Evolutionary conservation across 2,888 invertebrate species (phyloP).

Genomic region (Pristionchus exspectatus): DNA sequence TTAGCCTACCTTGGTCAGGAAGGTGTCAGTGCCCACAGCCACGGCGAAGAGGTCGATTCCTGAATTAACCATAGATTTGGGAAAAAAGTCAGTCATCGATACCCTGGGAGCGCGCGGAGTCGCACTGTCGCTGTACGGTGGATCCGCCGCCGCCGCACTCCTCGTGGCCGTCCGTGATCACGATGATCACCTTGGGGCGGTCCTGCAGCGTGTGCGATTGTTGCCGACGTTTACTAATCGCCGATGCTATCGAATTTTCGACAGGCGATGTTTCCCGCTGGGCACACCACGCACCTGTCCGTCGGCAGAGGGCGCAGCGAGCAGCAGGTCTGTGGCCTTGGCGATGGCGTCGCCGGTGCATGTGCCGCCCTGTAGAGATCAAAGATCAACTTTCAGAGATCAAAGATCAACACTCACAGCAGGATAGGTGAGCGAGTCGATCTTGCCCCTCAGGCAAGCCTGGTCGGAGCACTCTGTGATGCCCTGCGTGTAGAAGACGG

Average conservation of each 20-base stretch:
- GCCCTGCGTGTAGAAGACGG: constrained; percentile 23
- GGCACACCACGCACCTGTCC: constrained; percentile 5
- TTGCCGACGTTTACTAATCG: background rate
- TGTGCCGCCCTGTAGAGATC: constrained; percentile 19
- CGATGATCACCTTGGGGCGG: constrained; percentile 46
- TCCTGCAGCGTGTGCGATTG: background rate
- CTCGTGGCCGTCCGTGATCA: constrained; percentile 53
- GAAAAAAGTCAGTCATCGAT: constrained; percentile 16
- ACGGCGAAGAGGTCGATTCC: constrained; percentile 52
- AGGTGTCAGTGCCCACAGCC: constrained; percentile 41
- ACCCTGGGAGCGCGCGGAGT: constrained; percentile 3
- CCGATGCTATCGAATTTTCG: background rate
- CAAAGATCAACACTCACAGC: background rate
- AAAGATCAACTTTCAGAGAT: background rate
- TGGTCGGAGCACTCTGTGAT: constrained; percentile 8
- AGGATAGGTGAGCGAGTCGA: constrained; percentile 32
- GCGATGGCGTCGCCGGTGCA: constrained; percentile 48
- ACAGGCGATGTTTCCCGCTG: constrained; percentile 19
- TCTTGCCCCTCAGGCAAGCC: constrained; percentile 33
- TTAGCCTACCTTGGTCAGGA: background rate
- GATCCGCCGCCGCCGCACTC: constrained; percentile 31
- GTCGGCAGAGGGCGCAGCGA: background rate
- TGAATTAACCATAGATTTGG: background rate
- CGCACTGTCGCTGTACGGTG: background rate
- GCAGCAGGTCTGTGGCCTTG: constrained; percentile 39